These are phyloP conservation scores for Dione vanillae DNA, from an alignment of 2,888 invertebrate species.

Conservation along the genomic window DNA sequence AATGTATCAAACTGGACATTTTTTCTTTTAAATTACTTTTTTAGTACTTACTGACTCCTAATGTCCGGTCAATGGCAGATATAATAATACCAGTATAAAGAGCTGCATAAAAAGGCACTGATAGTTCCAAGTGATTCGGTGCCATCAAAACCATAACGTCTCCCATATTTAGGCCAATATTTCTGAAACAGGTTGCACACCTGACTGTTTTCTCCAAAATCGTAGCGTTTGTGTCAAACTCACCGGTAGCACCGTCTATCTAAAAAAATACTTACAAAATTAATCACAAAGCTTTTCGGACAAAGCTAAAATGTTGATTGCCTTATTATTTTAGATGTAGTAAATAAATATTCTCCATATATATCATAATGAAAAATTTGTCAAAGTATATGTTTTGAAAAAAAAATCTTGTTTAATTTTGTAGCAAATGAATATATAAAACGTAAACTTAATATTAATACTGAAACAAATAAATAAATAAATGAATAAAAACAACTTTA, in stretches of 20 bases:
- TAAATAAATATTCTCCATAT: too few relatives aligned
- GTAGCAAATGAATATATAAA: too few relatives aligned
- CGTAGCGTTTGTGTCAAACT: conserved; percentile 64
- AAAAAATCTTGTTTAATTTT: too few relatives aligned
- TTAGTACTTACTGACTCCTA: conserved; percentile 59
- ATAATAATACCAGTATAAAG: conserved; percentile 70
- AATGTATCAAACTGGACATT: too few relatives aligned
- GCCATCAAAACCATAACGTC: conserved; percentile 77
- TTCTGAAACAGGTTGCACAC: conserved; percentile 64
- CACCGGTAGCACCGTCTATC: conserved; percentile 55
- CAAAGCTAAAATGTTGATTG: too few relatives aligned
- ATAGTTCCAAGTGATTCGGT: conserved; percentile 69
- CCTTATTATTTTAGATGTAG: too few relatives aligned
- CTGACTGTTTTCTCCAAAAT: conserved; percentile 61
- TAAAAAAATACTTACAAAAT: conserved; percentile 6
- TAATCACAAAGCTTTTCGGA: too few relatives aligned
- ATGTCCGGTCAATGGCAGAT: conserved; percentile 58
- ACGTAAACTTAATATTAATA: too few relatives aligned
- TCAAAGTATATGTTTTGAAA: too few relatives aligned
- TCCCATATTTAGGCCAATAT: conserved; percentile 62
- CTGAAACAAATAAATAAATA: too few relatives aligned
- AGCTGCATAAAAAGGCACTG: conserved; percentile 74
- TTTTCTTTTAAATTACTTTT: neutral
- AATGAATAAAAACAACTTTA: too few relatives aligned
- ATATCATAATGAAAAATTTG: too few relatives aligned